Evolutionary conservation across 2,113 vertebrate species (phyloP).

Genomic region (Gobio gobio): DNA sequence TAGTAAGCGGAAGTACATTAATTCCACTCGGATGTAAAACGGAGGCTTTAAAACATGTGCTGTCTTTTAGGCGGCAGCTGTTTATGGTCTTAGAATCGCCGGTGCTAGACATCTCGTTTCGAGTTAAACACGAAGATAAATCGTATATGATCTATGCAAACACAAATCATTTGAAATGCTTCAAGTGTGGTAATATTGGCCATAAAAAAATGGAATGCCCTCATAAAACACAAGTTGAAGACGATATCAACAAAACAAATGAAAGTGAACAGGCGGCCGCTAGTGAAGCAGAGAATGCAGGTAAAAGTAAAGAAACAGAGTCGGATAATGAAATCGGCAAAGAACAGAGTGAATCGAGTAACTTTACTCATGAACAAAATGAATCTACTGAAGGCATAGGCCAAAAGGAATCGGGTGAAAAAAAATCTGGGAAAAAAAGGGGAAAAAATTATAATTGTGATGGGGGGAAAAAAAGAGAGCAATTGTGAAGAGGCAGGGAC

Average conservation of each 20-base stretch:
- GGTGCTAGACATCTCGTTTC: no score
- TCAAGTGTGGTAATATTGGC: neutral
- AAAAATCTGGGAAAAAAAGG: neutral
- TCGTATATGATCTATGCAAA: no score
- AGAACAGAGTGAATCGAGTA: neutral
- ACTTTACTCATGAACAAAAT: neutral
- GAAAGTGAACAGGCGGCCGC: neutral
- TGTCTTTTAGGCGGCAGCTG: no score
- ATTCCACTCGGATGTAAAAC: no score
- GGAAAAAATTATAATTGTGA: no score
- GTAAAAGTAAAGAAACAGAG: neutral
- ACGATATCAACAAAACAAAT: neutral
- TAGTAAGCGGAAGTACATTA: no score
- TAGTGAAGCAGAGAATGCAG: neutral
- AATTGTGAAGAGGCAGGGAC: neutral
- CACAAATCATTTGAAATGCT: neutral
- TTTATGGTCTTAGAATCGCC: no score
- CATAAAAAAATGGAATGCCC: neutral
- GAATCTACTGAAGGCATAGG: no score
- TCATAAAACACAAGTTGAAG: neutral
- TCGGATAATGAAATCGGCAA: neutral
- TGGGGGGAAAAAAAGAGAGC: no score
- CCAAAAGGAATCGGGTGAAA: no score
- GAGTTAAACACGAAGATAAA: no score
- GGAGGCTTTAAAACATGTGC: no score